These are phyloP conservation scores for Excalfactoria chinensis DNA, from an alignment of 2,113 vertebrate genomes.

Conservation along the genomic window DNA sequence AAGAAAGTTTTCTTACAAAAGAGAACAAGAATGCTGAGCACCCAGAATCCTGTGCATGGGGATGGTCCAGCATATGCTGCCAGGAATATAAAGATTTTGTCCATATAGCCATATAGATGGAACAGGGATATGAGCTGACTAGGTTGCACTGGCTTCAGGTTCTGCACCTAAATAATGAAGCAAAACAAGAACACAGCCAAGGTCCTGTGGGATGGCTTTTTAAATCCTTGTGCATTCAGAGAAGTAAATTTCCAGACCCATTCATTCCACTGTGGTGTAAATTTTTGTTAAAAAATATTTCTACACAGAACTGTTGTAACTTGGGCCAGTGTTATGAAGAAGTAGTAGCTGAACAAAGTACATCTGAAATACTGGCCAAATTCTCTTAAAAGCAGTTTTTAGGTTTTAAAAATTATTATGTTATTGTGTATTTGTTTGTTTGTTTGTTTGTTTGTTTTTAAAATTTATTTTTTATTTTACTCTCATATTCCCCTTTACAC, in stretches of 20 bases:
- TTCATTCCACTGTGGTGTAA: neutral
- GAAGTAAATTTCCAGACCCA: neutral
- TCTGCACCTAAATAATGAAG: neutral
- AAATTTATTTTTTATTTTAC: neutral
- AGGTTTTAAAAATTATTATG: neutral
- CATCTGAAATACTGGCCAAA: neutral
- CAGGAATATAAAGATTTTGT: neutral
- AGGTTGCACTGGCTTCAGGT: neutral
- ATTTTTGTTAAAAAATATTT: neutral
- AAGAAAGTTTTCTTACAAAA: neutral
- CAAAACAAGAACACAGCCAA: neutral
- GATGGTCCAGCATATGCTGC: neutral
- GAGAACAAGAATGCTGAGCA: neutral
- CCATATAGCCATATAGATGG: rapidly evolving
- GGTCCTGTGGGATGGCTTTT: neutral
- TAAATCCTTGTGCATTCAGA: neutral
- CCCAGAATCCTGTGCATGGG: neutral
- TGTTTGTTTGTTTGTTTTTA: neutral
- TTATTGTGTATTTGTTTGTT: neutral
- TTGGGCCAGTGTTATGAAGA: neutral
- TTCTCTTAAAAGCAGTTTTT: neutral
- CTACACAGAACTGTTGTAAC: neutral
- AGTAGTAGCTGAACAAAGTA: neutral
- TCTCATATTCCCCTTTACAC: neutral
- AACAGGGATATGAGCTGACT: neutral